Evolutionary conservation across 2,888 invertebrate species (phyloP), one percentile per base, ranked within the genome.

Genomic region (Keiferia lycopersicella): DNA sequence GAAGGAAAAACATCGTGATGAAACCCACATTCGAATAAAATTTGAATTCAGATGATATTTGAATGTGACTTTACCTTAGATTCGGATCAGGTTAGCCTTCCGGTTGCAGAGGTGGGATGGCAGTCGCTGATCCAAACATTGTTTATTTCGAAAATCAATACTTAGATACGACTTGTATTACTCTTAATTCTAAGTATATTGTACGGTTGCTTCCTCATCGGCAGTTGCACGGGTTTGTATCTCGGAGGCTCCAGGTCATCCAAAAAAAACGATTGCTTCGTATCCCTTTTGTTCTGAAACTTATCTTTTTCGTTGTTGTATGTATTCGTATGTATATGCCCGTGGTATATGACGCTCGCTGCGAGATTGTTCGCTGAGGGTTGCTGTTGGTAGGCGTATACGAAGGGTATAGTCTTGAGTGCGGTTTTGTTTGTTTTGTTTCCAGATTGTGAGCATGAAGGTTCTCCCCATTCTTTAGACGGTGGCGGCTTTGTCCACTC

Each of bases 351-450:
- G 0, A 82, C 68, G 30, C 69, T 83, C 0, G 79, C 77, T 0
- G 80, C 65, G 0, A 75, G 75, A 0, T 61, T 30, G 2, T 79
- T 71, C 2, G 62, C 64, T 0, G 69, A 61, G 0, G 72, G 62
- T 0, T 80, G 68, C 6, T 78, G 75, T 51, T 82, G 80, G 12
- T 77, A 81, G 0, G 82, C 78, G 26, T 84, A 84, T 0, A 81
- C 67, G 22, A 83, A 83, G 0, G 84, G 84, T 64, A 84, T 77
- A 0, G 77, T 67, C 0, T 73, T 62, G 12, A 76, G 75, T 0
- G 73, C 71, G 16, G 70, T n/a, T n/a, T n/a, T 68, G 16, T 77
- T 78, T 39, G 67, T 77, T 0, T 66, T n/a, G 0, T 64, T 3
- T 12, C 64, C 65, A 1, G 45, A 1, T 7, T 48, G 48, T 16